Evolutionary conservation across 2,797 vertebrate species (phyloP).

Genomic region (Vespertilio murinus): DNA sequence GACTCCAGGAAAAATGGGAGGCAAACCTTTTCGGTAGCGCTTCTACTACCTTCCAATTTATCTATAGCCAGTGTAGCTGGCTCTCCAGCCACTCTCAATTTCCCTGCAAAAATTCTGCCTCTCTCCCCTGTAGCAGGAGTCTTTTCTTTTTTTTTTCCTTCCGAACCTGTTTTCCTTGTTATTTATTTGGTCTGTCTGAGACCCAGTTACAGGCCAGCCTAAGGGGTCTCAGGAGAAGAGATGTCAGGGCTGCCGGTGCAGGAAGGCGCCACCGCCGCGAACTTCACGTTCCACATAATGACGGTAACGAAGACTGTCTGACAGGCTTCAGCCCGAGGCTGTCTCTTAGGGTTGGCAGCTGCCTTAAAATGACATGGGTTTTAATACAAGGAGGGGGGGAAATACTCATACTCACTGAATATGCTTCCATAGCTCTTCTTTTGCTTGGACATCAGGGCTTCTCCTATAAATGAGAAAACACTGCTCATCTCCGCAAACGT

Average conservation of each 20-base stretch:
- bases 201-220: background rate
- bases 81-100: background rate
- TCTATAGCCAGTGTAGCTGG: background rate
- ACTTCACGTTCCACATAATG: rapidly evolving
- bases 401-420: slow-evolving; percentile 90
- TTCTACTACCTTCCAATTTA: background rate
- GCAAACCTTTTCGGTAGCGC: background rate
- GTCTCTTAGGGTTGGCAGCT: background rate
- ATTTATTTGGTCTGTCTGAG: background rate
- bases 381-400: background rate
- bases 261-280: rapidly evolving
- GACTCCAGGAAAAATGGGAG: background rate
- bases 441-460: slow-evolving; percentile 92
- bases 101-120: background rate
- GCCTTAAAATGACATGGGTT: background rate
- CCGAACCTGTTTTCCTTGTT: background rate
- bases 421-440: slow-evolving; percentile 93
- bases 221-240: background rate
- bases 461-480: slow-evolving; percentile 83
- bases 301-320: background rate
- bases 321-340: background rate
- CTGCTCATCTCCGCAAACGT: slow-evolving; percentile 17
- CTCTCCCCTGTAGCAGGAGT: background rate
- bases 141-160: background rate
- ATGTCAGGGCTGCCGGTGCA: rapidly evolving